A percentile compares a stretch with the other conserved stretches of the same genome.
Evolutionary conservation across 2,888 invertebrate species (phyloP).

Genomic region (Rhagonycha lutea): DNA sequence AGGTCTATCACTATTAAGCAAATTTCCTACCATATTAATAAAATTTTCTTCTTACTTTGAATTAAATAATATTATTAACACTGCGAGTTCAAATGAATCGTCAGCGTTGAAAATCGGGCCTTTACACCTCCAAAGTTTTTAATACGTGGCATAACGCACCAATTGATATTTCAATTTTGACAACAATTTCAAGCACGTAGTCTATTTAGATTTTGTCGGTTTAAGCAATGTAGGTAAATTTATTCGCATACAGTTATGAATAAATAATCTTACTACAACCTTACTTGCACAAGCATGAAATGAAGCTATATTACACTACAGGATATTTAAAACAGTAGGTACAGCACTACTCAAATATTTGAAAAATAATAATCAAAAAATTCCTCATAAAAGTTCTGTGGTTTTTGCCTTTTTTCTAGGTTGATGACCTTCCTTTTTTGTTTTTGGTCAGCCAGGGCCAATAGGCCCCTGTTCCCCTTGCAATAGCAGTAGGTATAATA

Average conservation of each 20-base stretch:
- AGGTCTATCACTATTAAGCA: not conserved
- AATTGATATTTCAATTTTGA: not conserved
- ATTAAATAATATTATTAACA: too few relatives aligned
- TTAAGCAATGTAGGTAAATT: conserved; percentile 18
- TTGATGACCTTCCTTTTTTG: too few relatives aligned
- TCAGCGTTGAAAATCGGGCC: not conserved
- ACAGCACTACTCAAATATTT: not conserved
- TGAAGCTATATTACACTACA: conserved; percentile 2
- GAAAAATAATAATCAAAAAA: not conserved
- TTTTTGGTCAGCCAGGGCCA: too few relatives aligned
- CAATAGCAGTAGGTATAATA: too few relatives aligned
- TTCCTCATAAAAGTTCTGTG: too few relatives aligned
- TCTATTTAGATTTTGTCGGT: conserved; percentile 19
- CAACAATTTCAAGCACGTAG: conserved; percentile 25
- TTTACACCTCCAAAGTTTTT: not conserved
- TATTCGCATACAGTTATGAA: conserved; percentile 19
- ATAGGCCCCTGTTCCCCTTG: too few relatives aligned
- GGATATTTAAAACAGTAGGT: not conserved
- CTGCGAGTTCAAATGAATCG: too few relatives aligned
- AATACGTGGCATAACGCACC: not conserved
- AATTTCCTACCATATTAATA: too few relatives aligned
- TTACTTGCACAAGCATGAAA: conserved; percentile 11
- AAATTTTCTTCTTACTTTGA: too few relatives aligned
- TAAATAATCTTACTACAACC: conserved; percentile 11
- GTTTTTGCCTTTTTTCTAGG: too few relatives aligned